Conservation (phyloP, 2,888 invertebrate species). For the Charanyca ferruginea region DNA sequence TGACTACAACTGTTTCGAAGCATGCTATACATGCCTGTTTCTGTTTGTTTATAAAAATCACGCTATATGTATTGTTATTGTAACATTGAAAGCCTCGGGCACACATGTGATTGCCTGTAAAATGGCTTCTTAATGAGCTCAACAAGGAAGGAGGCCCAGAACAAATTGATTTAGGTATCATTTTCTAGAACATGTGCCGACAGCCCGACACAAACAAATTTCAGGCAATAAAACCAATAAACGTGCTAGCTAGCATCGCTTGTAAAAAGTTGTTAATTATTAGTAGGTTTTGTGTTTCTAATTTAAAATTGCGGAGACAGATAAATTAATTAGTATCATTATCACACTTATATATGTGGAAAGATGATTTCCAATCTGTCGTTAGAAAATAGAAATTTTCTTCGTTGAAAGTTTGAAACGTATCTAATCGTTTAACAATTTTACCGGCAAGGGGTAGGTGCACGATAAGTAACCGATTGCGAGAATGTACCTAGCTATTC, state of each 20-base stretch:
- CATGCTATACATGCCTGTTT: constrained; percentile 1
- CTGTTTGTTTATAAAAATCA: constrained; percentile 15
- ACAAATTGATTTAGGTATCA: constrained; percentile 74
- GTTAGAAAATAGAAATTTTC: no score
- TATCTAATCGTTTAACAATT: no score
- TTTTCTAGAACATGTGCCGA: constrained; percentile 74
- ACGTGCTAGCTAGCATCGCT: constrained; percentile 11
- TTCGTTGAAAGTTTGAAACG: no score
- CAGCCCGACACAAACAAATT: constrained; percentile 60
- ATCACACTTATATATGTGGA: background rate
- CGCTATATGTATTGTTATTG: constrained; percentile 39
- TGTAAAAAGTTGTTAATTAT: constrained; percentile 36
- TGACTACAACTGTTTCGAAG: constrained; percentile 35
- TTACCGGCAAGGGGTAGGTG: no score
- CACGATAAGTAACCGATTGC: background rate
- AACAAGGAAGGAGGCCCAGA: constrained; percentile 80
- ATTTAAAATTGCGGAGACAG: constrained; percentile 18
- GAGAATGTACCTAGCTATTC: background rate
- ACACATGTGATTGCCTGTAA: constrained; percentile 67
- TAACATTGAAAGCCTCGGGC: constrained; percentile 53
- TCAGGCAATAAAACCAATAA: constrained; percentile 43
- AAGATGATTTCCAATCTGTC: no score
- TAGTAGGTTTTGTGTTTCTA: constrained; percentile 38
- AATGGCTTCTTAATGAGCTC: constrained; percentile 81
- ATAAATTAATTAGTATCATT: constrained; percentile 7